Evolutionary conservation across 2,888 invertebrate genomes (phyloP), one percentile per base, ranked within the genome.

Genomic region (Apodemia zela): DNA sequence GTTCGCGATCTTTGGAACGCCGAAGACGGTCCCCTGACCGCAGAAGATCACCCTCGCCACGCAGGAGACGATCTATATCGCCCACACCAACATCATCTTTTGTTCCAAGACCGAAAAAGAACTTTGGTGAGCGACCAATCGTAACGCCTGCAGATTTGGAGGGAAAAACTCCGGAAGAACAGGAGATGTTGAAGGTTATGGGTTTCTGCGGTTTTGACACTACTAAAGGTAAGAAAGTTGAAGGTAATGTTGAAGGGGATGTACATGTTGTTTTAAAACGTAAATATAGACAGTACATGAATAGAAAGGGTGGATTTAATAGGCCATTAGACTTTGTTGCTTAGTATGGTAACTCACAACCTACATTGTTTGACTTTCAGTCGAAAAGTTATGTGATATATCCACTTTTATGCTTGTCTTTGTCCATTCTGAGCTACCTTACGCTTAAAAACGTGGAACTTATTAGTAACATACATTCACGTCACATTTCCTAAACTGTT

Each of bases 211-310:
- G 95, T 68, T 99, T 99, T 85, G 97, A 98, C 80, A 95, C 97
- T 0, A 99, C 99, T 0, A 99, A 99, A 93, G 97, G 97, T 74
- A 98, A 98, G 87, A 97, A 97, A 89, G 98, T 99, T 0, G 95
- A 96, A 0, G 98, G 97, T 38, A 99, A 99, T 81, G 97, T 98
- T 75, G 95, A 95, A 63, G 98, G 98, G n/a, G 97, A 96, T 35
- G 98, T 98, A 69, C 98, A 99, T 83, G 97, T 99, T 65, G 98
- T 98, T 68, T 93, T 98, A 67, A 98, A 99, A 90, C 93, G 99
- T 75, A 98, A 98, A 89, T 99, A 98, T 85, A 95, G 99, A 75
- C 99, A 99, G 89, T 99, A 99, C 82, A 99, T 99, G 99, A 99
- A 99, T 88, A 94, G 99, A 68, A 98, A 98, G 87, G 99, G 99